Evolutionary conservation across 2,797 vertebrate genomes (phyloP).

Genomic region (Hydrophis major): DNA sequence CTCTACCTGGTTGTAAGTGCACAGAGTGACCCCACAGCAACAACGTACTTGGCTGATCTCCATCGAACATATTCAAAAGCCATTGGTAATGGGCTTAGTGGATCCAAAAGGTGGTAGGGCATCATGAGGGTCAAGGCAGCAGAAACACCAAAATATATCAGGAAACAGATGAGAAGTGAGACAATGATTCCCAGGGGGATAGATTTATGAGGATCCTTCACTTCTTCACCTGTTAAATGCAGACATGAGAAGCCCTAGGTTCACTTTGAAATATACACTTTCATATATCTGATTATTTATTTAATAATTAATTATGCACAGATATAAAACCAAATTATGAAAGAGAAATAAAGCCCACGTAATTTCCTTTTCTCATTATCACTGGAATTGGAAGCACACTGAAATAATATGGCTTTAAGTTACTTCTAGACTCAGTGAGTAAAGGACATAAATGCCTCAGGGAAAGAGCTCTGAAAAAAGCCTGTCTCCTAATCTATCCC

Average conservation of each 20-base stretch:
- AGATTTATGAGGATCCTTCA: slow-evolving; percentile 83
- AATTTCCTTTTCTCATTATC: background rate
- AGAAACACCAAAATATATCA: slow-evolving; percentile 85
- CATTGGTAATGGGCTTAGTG: slow-evolving; percentile 78
- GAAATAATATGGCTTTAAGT: background rate
- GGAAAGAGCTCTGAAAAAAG: background rate
- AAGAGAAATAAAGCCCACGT: background rate
- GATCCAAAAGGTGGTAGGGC: slow-evolving; percentile 82
- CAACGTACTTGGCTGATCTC: slow-evolving; percentile 76
- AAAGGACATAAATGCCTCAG: background rate
- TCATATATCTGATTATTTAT: background rate
- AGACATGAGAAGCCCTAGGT: slow-evolving; percentile 26
- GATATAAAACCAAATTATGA: background rate
- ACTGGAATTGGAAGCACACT: background rate
- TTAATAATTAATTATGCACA: background rate
- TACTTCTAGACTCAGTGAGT: background rate
- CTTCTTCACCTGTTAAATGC: slow-evolving; percentile 81
- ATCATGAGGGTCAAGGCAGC: slow-evolving; percentile 87
- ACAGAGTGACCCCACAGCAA: slow-evolving; percentile 85
- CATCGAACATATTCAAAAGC: slow-evolving; percentile 82
- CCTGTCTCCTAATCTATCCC: background rate
- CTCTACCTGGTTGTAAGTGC: slow-evolving; percentile 83
- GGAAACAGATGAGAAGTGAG: slow-evolving; percentile 85
- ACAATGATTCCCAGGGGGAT: slow-evolving; percentile 81
- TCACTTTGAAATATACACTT: background rate